Base-by-base conservation (phyloP, 2,888 invertebrate species). In the Aphidoletes aphidimyza region DNA sequence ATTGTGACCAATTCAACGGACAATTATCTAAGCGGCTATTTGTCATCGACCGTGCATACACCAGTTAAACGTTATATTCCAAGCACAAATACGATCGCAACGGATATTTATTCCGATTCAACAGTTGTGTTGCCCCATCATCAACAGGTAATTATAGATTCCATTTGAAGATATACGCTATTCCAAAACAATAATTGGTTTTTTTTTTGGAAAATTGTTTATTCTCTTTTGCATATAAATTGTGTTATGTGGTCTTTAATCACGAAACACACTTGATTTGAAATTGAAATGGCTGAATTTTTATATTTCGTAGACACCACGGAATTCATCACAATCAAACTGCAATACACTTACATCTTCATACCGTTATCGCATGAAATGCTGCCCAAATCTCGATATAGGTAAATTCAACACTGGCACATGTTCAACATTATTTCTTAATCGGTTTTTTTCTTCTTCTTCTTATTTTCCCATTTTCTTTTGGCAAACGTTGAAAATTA, bases 61-160 rank as follows among this genome's bases (percentile, higher is more conserved):
- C 90, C 90, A 1, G 89, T 90, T 0, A 90, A 90, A 84, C 89
- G 90, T 0, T 90, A 90, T 85, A 88, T 90, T 22, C 90, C 90
- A 5, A 90, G 90, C 6, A 90, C 90, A 30, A 89, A 90, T 2
- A 88, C 90, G 59, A 81, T 81, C n/a, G 86, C 88, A n/a, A 87
- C 86, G 59, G 89, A 90, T 84, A 83, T 88, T 0, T 89, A 87
- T 78, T 86, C 87, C 0, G 88, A 88, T 69, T 86, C 86, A 30
- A 86, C 87, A 69, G 37, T 81, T 36, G 81, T 81, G 9, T n/a
- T 81, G 81, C 81, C 81, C n/a, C 81, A 81, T 81, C 81, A 81
- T 81, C 81, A 81, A 81, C 81, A 81, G 81, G 81, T 81, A 81
- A 8, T 54, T 17, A 54, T n/a, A n/a, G n/a, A n/a, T n/a, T n/a